Evolutionary conservation across 2,113 vertebrate species (phyloP).

Genomic region (Datnioides undecimradiatus): DNA sequence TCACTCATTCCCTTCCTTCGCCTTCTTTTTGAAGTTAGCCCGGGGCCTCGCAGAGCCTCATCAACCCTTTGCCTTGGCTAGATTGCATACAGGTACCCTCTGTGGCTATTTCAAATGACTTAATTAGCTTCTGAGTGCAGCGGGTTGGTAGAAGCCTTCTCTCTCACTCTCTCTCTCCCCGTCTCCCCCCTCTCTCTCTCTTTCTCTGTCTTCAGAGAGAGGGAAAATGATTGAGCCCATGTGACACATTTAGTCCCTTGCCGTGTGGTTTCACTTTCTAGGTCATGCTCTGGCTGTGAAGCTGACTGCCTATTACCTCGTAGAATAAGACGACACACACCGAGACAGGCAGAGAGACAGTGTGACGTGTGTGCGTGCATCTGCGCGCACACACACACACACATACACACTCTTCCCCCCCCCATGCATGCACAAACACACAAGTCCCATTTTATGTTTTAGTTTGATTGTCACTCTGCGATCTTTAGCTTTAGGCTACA

Average conservation of each 20-base stretch:
- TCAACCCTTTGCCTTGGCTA: conserved; percentile 80
- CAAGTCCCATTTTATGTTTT: conserved; percentile 36
- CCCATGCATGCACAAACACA: conserved; percentile 24
- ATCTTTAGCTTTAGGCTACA: conserved; percentile 55
- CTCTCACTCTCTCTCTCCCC: conserved; percentile 26
- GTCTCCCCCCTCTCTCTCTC: conserved; percentile 27
- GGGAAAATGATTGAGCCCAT: conserved; percentile 82
- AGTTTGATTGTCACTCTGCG: conserved; percentile 56
- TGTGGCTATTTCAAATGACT: conserved; percentile 86
- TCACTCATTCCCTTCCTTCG: conserved; percentile 65
- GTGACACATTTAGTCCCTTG: conserved; percentile 81
- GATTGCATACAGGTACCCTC: conserved; percentile 86
- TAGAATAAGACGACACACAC: conserved; percentile 72
- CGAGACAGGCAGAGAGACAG: conserved; percentile 20
- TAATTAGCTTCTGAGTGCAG: conserved; percentile 84
- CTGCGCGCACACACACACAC: neutral
- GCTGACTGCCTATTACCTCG: conserved; percentile 77
- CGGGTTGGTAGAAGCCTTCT: conserved; percentile 53
- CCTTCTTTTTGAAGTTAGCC: conserved; percentile 83
- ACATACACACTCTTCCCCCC: too few relatives aligned
- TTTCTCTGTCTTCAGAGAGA: conserved; percentile 62
- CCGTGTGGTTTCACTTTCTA: conserved; percentile 84
- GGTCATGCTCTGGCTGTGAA: conserved; percentile 84
- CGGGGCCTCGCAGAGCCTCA: conserved; percentile 79
- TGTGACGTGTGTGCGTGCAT: conserved; percentile 22